Evolutionary conservation across 2,888 invertebrate species (phyloP), one percentile per base, ranked within the genome.

Genomic region (Zaprionus bogoriensis): DNA sequence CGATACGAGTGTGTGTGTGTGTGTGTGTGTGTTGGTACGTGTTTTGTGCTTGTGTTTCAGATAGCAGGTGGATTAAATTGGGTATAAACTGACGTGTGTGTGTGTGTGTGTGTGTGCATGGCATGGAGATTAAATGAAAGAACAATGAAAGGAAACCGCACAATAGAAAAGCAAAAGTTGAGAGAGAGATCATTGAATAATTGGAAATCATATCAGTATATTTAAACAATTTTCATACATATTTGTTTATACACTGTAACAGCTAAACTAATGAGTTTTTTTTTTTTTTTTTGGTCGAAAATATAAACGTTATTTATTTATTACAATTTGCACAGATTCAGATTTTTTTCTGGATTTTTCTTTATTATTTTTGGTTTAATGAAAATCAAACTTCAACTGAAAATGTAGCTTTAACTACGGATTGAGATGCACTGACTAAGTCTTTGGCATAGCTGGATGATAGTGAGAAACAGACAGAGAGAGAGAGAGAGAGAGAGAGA

Each of bases 301-400:
- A 62, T 62, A 59, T 67, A 75, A 63, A 51, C 45, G 17, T 23
- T 19, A 25, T 53, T 47, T 45, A 14, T 22, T 84, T 82, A 79
- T 85, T 86, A 89, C 89, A 89, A 89, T 89, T 89, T 89, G 87
- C 89, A 89, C 89, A 89, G 89, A 85, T 52, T 32, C 67, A 71
- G 25, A 41, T 22, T 36, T 67, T 52, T 25, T 42, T 6, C 36
- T 44, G 2, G 5, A 1, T 25, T 22, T 19, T 23, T 9, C 20
- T 42, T 42, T 53, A 52, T 48, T 47, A 54, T 23, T 9, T 14
- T 42, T 42, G 51, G 52, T 48, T 47, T 52, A 74, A 63, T 52
- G 42, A 51, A 75, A 73, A 73, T 61, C 71, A 76, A 71, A 80
- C 61, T 58, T 87, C 27, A 83, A 87, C 81, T 77, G 81, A 77